Evolutionary conservation across 2,888 invertebrate species (phyloP), one percentile per base, ranked within the genome.

Genomic region (Parascotia fuliginaria): DNA sequence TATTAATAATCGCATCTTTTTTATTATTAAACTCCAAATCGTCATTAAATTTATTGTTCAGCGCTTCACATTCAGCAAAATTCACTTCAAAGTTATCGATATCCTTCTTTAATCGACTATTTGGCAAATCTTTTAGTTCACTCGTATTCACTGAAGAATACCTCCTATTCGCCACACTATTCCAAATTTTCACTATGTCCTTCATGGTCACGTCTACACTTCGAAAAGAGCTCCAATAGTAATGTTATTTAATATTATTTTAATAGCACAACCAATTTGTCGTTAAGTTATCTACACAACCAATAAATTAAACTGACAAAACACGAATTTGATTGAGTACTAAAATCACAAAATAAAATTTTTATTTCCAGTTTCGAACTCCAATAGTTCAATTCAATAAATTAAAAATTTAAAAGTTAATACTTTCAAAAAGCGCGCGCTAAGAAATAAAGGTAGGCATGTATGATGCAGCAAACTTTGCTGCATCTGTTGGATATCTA

Each of bases 181-280:
- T 92, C 93, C 93, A 95, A 62, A 94, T 93, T 81, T 93, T 93
- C 63, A 89, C 85, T 12, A 95, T 77, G 64, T 95, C 95, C 83
- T 95, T 95, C 95, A 95, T 95, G 62, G 60, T 78, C 52, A 55
- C 57, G 57, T 48, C 51, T 43, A 53, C 61, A 62, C 69, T 36
- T 42, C 19, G 41, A 46, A 48, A 41, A 29, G 39, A 45, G 42
- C 42, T n/a, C n/a, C n/a, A n/a, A n/a, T n/a, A n/a, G 37, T 58
- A 49, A 45, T 40, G 58, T 60, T 27, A 65, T 62, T 54, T 63
- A 60, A 74, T 68, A 49, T 59, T 42, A 19, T 73, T 66, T 71
- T 73, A 75, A 74, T 72, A 50, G 44, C 63, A 66, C 60, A n/a
- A n/a, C n/a, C n/a, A n/a, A n/a, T n/a, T n/a, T n/a, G n/a, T 42